A percentile compares a stretch with the other conserved stretches of the same genome.
Conservation (phyloP, 2,797 vertebrate genomes). For the Artibeus jamaicensis region DNA sequence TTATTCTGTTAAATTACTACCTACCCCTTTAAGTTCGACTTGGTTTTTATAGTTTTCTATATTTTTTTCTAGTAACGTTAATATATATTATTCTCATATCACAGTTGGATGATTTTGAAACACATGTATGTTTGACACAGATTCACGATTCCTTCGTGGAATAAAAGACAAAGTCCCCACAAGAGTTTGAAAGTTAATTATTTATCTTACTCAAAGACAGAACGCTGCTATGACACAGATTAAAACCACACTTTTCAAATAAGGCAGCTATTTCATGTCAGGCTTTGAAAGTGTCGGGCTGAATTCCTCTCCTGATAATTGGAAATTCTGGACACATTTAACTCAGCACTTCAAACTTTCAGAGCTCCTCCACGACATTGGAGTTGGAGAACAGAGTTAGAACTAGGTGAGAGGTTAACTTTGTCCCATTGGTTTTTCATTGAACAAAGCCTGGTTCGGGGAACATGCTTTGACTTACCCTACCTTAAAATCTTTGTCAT, state of each 20-base stretch:
- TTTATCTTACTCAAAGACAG: slow-evolving; percentile 52
- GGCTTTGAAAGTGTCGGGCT: background rate
- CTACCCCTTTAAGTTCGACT: background rate
- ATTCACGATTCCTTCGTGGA: slow-evolving; percentile 29
- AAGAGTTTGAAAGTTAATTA: slow-evolving; percentile 51
- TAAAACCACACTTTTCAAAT: slow-evolving; percentile 59
- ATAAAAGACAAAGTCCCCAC: slow-evolving; percentile 5
- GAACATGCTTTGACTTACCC: background rate
- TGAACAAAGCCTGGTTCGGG: background rate
- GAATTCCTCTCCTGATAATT: background rate
- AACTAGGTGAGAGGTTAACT: slow-evolving; percentile 16
- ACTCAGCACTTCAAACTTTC: background rate
- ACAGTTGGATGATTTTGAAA: slow-evolving; percentile 41
- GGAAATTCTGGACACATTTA: background rate
- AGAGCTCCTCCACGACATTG: background rate
- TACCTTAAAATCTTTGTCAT: slow-evolving; percentile 45
- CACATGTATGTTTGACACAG: slow-evolving; percentile 11
- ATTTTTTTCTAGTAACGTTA: slow-evolving; percentile 35
- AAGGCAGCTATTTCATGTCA: background rate
- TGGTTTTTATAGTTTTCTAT: background rate
- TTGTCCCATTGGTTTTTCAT: background rate
- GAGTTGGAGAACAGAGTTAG: background rate
- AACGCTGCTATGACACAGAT: slow-evolving; percentile 42
- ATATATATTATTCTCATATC: slow-evolving; percentile 38
- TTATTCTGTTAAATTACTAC: background rate